Percentiles rank a stretch among this genome's conserved stretches.
phyloP scores from a whole-genome alignment of 2,113 vertebrate genomes.

The Apistogramma diplotaenia region DNA sequence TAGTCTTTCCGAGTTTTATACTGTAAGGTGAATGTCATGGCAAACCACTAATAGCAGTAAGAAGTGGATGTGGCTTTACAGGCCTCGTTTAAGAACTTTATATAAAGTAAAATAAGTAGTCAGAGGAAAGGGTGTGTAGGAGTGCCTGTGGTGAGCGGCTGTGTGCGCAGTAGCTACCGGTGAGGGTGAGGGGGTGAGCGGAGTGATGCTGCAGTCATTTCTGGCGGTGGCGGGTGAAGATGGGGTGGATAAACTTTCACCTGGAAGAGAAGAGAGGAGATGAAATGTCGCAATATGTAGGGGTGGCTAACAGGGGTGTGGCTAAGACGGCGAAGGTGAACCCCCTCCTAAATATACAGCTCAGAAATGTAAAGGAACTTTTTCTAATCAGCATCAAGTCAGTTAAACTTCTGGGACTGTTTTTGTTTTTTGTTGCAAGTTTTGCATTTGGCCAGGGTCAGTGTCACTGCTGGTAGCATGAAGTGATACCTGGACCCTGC shows the following conservation, averaged over 20 bases:
- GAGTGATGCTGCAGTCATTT: constrained; percentile 89
- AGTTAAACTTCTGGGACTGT: too few relatives aligned
- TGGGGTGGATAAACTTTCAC: constrained; percentile 70
- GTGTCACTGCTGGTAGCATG: too few relatives aligned
- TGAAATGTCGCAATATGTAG: neutral
- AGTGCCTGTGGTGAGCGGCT: constrained; percentile 12
- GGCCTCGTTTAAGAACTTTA: constrained; percentile 25
- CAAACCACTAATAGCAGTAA: constrained; percentile 49
- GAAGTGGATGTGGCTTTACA: constrained; percentile 25
- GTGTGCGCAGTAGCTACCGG: constrained; percentile 75
- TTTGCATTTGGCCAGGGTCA: too few relatives aligned
- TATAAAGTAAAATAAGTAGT: constrained; percentile 25
- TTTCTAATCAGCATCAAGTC: too few relatives aligned
- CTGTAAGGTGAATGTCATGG: neutral
- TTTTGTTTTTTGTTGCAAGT: too few relatives aligned
- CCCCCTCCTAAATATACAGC: neutral
- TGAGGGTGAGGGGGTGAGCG: constrained; percentile 87
- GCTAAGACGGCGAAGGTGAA: neutral
- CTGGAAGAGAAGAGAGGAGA: constrained; percentile 56
- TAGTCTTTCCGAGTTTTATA: neutral
- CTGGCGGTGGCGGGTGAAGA: constrained; percentile 78
- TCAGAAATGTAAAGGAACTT: too few relatives aligned
- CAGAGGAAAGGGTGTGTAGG: constrained; percentile 33
- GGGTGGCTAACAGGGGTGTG: neutral
- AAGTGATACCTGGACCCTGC: too few relatives aligned